phyloP scores from a whole-genome alignment of 2,888 invertebrate genomes.

The Andrena bicolor region DNA sequence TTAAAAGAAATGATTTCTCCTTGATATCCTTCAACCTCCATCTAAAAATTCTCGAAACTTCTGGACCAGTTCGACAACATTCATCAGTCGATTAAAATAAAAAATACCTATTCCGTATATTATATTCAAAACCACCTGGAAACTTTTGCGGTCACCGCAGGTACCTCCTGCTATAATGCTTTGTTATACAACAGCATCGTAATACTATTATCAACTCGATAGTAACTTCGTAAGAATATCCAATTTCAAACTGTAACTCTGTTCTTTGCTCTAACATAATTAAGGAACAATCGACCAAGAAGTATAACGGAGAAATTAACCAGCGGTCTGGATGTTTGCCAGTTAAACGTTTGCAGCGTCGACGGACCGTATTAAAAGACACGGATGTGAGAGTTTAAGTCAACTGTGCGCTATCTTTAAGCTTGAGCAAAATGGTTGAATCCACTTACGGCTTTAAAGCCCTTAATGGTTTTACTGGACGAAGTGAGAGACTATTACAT shows the following conservation, averaged over 20 bases:
- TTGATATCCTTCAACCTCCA: no score
- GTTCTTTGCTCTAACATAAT: not conserved
- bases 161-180: not conserved
- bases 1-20: no score
- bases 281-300: not conserved
- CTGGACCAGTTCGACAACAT: no score
- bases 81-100: no score
- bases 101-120: no score
- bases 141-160: no score
- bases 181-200: not conserved
- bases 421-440: conserved; percentile 45
- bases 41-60: no score
- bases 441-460: conserved; percentile 55
- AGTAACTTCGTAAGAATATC: not conserved
- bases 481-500: not conserved
- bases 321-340: not conserved
- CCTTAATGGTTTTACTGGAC: conserved; percentile 50
- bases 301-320: conserved; percentile 9
- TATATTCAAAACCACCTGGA: no score
- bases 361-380: not conserved
- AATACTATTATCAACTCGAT: not conserved
- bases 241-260: conserved; percentile 10
- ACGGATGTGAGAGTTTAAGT: conserved; percentile 9
- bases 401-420: conserved; percentile 37
- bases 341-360: conserved; percentile 10